Base-by-base conservation (phyloP, 2,888 invertebrate species). In the Ceraclea dissimilis region DNA sequence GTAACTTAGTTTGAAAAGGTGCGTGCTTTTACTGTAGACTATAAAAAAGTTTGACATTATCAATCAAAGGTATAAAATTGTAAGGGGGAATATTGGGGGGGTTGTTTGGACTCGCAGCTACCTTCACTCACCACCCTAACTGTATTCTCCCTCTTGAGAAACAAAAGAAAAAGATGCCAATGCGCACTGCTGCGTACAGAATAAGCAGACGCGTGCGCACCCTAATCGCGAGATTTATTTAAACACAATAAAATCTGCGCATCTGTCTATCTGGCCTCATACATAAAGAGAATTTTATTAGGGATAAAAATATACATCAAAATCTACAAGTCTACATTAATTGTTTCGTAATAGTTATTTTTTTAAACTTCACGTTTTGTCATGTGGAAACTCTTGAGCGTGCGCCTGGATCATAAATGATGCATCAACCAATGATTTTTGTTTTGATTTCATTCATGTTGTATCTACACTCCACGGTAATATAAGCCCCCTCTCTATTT, bases 81-180 rank as follows among this genome's bases (percentile, higher is more conserved):
- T 31, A 13, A 20, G 18, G 16, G 20, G n/a, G 11, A 31, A 34
- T 33, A 17, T 8, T 18, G 17, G 17, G 49, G 39, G 43, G 49
- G 49, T 54, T n/a, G 48, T 18, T 49, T 20, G 53, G 48, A 49
- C 54, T 49, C 53, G 47, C 20, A 39, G 33, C 44, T 39, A 51
- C 18, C 33, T 22, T 20, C 34, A n/a, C n/a, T 53, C 47, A 54
- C 57, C 60, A 44, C 51, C 54, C 54, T 31, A 49, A 54, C 53
- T 48, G 19, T 50, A 44, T 52, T 58, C 51, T 56, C 61, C 58
- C 61, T 59, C 59, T 59, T 57, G 53, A 59, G 48, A 59, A 55
- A 61, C 61, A 61, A 61, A 61, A 61, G 59, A 58, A 61, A 39
- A 61, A 61, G 61, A 61, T 57, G 61, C 52, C 59, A 53, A 49